Conservation (phyloP, 2,113 vertebrate genomes). For the Sakesphorus luctuosus region DNA sequence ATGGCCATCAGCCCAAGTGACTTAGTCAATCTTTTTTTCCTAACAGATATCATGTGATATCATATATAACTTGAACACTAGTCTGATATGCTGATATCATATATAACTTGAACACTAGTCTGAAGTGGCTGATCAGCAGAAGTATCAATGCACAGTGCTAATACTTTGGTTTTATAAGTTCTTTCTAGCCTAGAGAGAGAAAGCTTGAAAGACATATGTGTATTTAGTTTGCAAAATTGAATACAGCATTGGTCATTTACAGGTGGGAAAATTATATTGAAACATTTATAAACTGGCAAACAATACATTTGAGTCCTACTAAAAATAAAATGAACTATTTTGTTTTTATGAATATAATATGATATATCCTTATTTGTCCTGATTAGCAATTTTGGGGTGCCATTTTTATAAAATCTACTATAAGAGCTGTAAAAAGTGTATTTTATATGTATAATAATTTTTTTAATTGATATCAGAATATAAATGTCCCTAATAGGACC, state of each 20-base stretch:
- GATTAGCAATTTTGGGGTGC: background rate
- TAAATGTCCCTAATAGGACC: background rate
- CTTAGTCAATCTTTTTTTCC: background rate
- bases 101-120: background rate
- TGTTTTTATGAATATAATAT: background rate
- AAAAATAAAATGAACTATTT: background rate
- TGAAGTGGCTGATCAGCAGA: background rate
- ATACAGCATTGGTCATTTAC: background rate
- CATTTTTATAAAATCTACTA: background rate
- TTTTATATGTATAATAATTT: background rate
- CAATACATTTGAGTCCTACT: background rate
- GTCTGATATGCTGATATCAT: background rate
- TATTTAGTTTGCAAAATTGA: background rate
- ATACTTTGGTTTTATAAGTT: background rate
- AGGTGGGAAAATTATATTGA: background rate
- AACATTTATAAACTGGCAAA: background rate
- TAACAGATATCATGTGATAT: background rate
- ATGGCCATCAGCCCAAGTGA: background rate
- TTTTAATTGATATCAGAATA: background rate
- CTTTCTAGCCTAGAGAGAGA: background rate
- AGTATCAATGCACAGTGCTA: background rate
- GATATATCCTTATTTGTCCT: background rate
- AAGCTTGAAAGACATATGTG: background rate
- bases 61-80: background rate
- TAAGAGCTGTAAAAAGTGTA: background rate